Evolutionary conservation across 2,797 vertebrate genomes (phyloP), one percentile per base, ranked within the genome.

Genomic region (Pipistrellus pipistrellus): DNA sequence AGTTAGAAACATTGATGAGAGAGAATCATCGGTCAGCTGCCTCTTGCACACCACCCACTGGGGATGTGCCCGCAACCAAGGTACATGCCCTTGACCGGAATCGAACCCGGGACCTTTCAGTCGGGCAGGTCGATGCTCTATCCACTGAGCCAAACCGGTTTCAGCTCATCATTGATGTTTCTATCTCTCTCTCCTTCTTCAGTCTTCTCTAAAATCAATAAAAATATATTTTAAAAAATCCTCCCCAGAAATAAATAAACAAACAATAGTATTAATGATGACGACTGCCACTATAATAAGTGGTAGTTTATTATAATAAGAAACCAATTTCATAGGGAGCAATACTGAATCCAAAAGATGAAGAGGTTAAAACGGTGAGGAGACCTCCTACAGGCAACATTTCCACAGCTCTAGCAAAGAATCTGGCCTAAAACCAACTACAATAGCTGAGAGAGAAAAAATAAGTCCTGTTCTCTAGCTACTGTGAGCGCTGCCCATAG

Each of bases 231-330:
- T 41, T 41, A 41, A 93, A 90, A 96, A 82, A 55, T 64, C 38
- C 48, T 78, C 25, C 71, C 62, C 57, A 6, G 81, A 57, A 92
- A 85, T 41, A 57, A 92, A 82, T 41, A 6, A 76, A 81, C 15
- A 78, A 38, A 23, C 44, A 35, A 72, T 23, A 38, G 23, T 46
- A 25, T 35, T 85, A 55, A n/a, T 48, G 21, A 48, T 71, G 35
- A 55, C 75, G 94, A 62, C 1, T 55, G 18, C 41, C 77, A 81
- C 55, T 68, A n/a, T 25, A 80, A 95, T 30, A 88, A 81, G 53
- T 21, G 38, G 38, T 38, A 41, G 38, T 41, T 41, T 41, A 41
- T 41, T 41, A 41, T 41, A 41, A 41, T 41, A 41, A 41, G 38
- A 41, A 80, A 81, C 23, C 38, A 87, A 93, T 23, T 53, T 83